Percentiles rank a stretch among this genome's conserved stretches.
Conservation (phyloP, 64 coral and sea anemone species). For the Montipora sp. region DNA sequence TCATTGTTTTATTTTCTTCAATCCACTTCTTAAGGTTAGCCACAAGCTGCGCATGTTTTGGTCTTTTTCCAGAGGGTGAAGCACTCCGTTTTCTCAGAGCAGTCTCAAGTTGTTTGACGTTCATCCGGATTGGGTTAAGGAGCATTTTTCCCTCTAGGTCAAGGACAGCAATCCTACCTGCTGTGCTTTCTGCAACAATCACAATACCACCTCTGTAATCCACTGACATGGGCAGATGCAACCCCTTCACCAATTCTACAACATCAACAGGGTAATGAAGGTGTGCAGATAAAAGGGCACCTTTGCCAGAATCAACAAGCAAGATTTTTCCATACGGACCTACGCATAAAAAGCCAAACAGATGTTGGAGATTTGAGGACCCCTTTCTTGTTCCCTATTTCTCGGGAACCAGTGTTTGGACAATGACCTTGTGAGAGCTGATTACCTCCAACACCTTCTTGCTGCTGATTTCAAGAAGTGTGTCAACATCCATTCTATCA, state of each 20-base stretch:
- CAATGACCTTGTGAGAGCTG: too few species aligned
- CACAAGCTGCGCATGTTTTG: too few species aligned
- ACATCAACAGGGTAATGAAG: slow-evolving; percentile 60
- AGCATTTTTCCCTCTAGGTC: slow-evolving; percentile 35
- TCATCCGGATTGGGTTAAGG: slow-evolving; percentile 42
- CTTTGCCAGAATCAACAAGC: slow-evolving; percentile 50
- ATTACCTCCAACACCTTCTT: too few species aligned
- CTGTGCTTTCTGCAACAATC: slow-evolving; percentile 46
- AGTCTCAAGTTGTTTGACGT: slow-evolving; percentile 36
- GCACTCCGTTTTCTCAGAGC: slow-evolving; percentile 7
- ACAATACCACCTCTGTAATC: slow-evolving; percentile 32
- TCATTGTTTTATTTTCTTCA: not conserved
- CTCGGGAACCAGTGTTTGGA: too few species aligned
- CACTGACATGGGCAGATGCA: slow-evolving; percentile 38
- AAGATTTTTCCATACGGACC: slow-evolving; percentile 32
- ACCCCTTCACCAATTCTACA: slow-evolving; percentile 40
- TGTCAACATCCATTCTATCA: too few species aligned
- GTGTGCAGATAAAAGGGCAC: slow-evolving; percentile 35
- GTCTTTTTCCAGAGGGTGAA: too few species aligned
- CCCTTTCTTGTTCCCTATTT: too few species aligned
- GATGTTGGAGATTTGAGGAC: too few species aligned
- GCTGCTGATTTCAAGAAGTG: too few species aligned
- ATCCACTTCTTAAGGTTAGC: not conserved
- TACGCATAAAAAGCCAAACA: not conserved
- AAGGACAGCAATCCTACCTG: slow-evolving; percentile 43